Base-by-base conservation (phyloP, 1,140 invertebrate species). In the Zaprionus kolodkinae region DNA sequence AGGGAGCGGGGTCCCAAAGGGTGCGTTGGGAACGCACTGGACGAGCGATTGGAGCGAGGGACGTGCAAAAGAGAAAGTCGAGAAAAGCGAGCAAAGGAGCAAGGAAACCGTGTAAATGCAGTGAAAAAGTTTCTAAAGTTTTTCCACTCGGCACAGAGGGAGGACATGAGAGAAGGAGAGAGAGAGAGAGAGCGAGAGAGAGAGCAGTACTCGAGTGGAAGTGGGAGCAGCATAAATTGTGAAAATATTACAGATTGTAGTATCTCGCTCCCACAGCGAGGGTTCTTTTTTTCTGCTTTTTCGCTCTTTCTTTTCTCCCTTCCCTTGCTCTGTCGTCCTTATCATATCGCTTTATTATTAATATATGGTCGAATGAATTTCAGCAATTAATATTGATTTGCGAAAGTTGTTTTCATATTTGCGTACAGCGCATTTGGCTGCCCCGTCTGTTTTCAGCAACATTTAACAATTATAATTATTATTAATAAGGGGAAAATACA, bases 91-190 rank as follows among this genome's bases (percentile, higher is more conserved):
- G 62, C 63, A 56, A 21, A 21, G 70, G n/a, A 45, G 40, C 40
- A 45, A 15, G 40, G 84, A 87, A 75, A 65, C 80, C 77, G 71
- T 74, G 69, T 59, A 88, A 87, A 83, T 88, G 79, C 80, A 72
- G 77, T 77, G 69, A 69, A 83, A 87, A 83, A 86, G 83, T 86
- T 86, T 73, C 67, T 52, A 83, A 79, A 88, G 80, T 84, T 87
- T 67, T 70, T 75, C 48, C 67, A 65, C 67, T 72, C 80, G 48
- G 57, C 72, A 83, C 66, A 65, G 81, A 70, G 63, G 30, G 30
- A 55, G 65, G 33, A 57, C 43, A 45, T 6, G 6, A 50, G n/a
- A n/a, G n/a, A n/a, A n/a, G 21, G 21, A 21, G 21, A 21, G 21
- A 21, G 2, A 21, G 21, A 21, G 21, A 21, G 6, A 27, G 27